A percentile compares a stretch with the other conserved stretches of the same genome.
Conservation (phyloP, 2,797 vertebrate species). For the Clamator glandarius region DNA sequence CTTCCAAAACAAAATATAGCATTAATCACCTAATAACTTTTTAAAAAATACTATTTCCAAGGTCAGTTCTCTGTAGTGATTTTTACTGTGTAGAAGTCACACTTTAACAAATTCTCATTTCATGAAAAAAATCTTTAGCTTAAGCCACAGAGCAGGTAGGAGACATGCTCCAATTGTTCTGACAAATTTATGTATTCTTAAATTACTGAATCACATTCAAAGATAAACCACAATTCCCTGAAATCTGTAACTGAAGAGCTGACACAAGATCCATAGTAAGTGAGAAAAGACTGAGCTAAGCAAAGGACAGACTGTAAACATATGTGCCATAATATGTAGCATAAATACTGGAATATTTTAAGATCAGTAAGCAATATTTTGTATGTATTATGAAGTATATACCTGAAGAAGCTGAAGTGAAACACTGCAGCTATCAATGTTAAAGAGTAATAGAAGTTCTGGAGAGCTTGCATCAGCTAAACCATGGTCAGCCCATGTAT, state of each 20-base stretch:
- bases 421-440: not conserved
- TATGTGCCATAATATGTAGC: not conserved
- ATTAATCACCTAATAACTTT: not conserved
- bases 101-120: constrained; percentile 4
- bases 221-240: constrained; percentile 38
- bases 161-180: constrained; percentile 20
- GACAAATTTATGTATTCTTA: constrained; percentile 60
- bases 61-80: not conserved
- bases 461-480: not conserved
- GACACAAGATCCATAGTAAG: constrained; percentile 33
- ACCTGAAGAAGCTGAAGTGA: not conserved
- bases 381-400: not conserved
- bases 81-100: not conserved
- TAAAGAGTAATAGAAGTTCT: not conserved
- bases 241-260: constrained; percentile 51
- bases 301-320: not conserved
- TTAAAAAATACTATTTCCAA: not conserved
- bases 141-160: constrained; percentile 7
- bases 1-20: not conserved
- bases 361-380: not conserved
- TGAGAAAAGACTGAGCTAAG: not conserved
- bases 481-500: not conserved
- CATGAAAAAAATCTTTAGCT: not conserved
- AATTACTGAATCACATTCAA: constrained; percentile 42
- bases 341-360: not conserved